Base-by-base conservation (phyloP, 2,113 vertebrate genomes). In the Gavia stellata region DNA sequence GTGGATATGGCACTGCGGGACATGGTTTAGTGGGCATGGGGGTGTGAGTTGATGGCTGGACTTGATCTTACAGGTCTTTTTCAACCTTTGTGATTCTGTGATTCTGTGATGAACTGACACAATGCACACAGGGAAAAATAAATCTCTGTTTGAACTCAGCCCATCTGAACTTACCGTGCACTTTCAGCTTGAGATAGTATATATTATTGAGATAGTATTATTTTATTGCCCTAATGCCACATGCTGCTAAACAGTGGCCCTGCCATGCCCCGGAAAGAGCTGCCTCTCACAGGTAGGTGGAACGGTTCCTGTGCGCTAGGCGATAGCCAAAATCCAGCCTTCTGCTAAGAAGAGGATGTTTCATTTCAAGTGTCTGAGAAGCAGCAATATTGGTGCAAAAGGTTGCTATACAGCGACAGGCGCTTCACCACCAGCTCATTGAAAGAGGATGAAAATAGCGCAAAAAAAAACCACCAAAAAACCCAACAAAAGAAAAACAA, bases 391-490 rank as follows among this genome's bases (percentile, higher is more conserved):
- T 0, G 0, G 58, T 83, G 75, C 38, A 86, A 94, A 77, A 88
- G 78, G n/a, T 77, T 91, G 49, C 26, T 44, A 6, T 77, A 56
- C 55, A 75, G 31, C 73, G 74, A 45, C 83, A 94, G 56, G 38
- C 85, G 72, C 78, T 90, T 91, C 75, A 65, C 40, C 47, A 61
- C 28, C 40, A 73, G 53, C 87, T 82, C 15, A 3, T 40, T 81
- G 68, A 71, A 78, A 75, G 25, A 63, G 10, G 49, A 65, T 86
- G 61, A 94, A 92, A 88, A 90, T 49, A 77, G 20, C 2, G 3
- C 14, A 6, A n/a, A 36, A 6, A 2, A 11, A 1, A 0, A 2
- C 3, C 44, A 72, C 21, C 36, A 31, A 53, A 59, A 38, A 9
- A 6, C 9, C 3, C 9, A 79, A 18, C 21, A 25, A 29, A 33